Evolutionary conservation across 2,797 vertebrate species (phyloP).

Genomic region (Scleropages formosus): DNA sequence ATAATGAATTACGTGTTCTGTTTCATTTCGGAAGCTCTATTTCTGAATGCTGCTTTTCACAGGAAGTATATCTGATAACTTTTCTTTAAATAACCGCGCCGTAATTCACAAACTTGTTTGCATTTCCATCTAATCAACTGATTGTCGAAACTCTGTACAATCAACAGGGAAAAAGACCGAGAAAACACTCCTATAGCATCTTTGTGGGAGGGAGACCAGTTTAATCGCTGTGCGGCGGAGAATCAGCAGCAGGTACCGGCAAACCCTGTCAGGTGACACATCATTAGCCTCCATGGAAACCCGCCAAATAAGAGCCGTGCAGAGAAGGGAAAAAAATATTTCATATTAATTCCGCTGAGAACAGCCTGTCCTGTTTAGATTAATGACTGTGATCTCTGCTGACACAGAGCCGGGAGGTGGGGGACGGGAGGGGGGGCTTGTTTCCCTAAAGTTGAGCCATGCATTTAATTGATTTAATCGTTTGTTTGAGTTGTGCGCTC

Average conservation of each 20-base stretch:
- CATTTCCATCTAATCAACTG: constrained; percentile 13
- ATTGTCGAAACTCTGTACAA: background rate
- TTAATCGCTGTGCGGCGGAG: background rate
- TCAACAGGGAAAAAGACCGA: background rate
- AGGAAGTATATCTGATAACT: background rate
- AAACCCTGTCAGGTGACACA: constrained; percentile 1
- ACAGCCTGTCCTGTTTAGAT: background rate
- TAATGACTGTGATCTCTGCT: background rate
- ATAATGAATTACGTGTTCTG: too few relatives aligned
- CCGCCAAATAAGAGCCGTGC: background rate
- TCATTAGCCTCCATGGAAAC: constrained; percentile 4
- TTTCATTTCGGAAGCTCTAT: too few relatives aligned
- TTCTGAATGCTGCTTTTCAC: too few relatives aligned
- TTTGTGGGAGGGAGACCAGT: background rate
- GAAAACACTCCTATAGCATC: background rate
- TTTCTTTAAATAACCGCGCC: background rate
- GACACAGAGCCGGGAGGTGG: too few relatives aligned
- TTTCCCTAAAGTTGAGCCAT: background rate
- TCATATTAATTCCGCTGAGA: background rate
- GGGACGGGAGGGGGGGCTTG: background rate
- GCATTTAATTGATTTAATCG: constrained; percentile 3
- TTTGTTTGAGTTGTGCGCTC: background rate
- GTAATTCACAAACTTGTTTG: constrained; percentile 5
- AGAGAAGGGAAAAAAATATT: background rate
- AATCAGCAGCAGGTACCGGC: background rate